Evolutionary conservation across 2,888 invertebrate species (phyloP).

Genomic region (Galeruca laticollis): DNA sequence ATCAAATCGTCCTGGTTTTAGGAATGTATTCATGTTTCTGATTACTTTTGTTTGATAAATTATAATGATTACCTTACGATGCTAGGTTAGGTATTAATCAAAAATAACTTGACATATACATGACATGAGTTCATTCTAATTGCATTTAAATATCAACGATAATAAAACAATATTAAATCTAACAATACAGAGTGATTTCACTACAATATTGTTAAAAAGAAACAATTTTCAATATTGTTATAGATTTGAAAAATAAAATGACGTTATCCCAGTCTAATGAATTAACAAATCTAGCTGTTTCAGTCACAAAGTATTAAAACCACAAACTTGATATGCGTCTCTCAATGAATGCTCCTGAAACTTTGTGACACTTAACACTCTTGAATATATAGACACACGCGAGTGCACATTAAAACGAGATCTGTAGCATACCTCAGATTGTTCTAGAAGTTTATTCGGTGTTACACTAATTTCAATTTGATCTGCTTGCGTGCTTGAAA

Average conservation of each 20-base stretch:
- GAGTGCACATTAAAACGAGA: conserved; percentile 17
- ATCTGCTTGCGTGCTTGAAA: conserved; percentile 10
- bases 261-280: not conserved
- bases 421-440: conserved; percentile 31
- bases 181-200: no score
- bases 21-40: no score
- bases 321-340: conserved; percentile 10
- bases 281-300: not conserved
- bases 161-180: no score
- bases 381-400: conserved; percentile 10
- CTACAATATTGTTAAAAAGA: no score
- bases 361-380: conserved; percentile 17
- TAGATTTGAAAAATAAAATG: not conserved
- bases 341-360: not conserved
- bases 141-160: no score
- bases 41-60: no score
- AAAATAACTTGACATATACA: no score
- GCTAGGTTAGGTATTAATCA: no score
- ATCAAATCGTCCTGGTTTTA: no score
- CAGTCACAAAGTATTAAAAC: conserved; percentile 1
- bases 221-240: no score
- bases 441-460: conserved; percentile 16
- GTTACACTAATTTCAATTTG: conserved; percentile 17
- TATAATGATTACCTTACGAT: no score
- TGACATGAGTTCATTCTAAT: no score